Evolutionary conservation across 2,113 vertebrate genomes (phyloP).

Genomic region (Brachionichthys hirsutus): DNA sequence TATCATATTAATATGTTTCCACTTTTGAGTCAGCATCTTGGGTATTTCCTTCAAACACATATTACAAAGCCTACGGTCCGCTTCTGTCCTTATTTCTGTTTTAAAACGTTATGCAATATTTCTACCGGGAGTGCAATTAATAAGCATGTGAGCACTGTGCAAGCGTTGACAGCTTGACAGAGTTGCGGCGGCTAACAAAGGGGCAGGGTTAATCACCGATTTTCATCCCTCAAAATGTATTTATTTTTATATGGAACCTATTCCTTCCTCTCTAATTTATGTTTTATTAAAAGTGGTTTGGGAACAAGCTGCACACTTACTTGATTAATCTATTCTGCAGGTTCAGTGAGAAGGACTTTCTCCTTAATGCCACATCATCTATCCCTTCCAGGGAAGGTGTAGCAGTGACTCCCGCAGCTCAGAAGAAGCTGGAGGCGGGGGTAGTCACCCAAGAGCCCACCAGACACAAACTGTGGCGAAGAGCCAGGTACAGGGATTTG

Average conservation of each 20-base stretch:
- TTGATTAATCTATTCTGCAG: background rate
- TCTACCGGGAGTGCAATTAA: too few species aligned
- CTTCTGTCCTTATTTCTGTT: background rate
- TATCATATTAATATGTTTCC: too few species aligned
- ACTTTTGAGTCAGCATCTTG: background rate
- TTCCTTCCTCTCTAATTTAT: background rate
- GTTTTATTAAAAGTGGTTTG: background rate
- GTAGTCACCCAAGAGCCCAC: slow-evolving; percentile 21
- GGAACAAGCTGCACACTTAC: background rate
- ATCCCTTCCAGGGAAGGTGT: slow-evolving; percentile 47
- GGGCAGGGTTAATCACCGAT: too few species aligned
- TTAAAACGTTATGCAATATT: too few species aligned
- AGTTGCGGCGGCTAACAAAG: background rate
- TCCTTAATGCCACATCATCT: slow-evolving; percentile 15
- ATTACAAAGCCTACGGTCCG: background rate
- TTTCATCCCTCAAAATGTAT: background rate
- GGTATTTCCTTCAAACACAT: background rate
- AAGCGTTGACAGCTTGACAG: background rate
- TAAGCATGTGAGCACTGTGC: background rate
- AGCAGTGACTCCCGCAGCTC: slow-evolving; percentile 69
- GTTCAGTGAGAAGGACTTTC: background rate
- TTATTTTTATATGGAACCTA: background rate
- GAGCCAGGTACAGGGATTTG: slow-evolving; percentile 49
- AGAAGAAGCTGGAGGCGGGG: slow-evolving; percentile 59
- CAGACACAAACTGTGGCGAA: slow-evolving; percentile 53